Evolutionary conservation across 2,113 vertebrate species (phyloP).

Genomic region (Pungitius pungitius): DNA sequence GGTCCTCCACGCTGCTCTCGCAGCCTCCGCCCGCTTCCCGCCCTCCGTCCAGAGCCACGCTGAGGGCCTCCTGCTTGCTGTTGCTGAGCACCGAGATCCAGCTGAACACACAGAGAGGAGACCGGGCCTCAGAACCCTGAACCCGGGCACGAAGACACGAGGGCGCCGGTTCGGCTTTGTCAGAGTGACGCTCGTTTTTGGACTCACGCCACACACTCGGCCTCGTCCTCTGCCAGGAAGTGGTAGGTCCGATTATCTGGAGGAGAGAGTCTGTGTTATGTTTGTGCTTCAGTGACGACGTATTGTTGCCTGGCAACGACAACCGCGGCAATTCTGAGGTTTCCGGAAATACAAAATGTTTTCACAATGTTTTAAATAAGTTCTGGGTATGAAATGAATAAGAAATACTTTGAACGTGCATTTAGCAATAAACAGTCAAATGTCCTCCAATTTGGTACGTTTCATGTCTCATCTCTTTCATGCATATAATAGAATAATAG

Average conservation of each 20-base stretch:
- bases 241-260: slow-evolving; percentile 74
- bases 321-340: not conserved
- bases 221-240: slow-evolving; percentile 73
- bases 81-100: slow-evolving; percentile 75
- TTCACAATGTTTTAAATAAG: too few relatives aligned
- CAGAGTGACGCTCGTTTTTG: not conserved
- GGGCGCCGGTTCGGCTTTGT: too few relatives aligned
- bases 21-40: slow-evolving; percentile 20
- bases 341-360: not conserved
- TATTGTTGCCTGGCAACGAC: too few relatives aligned
- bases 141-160: too few relatives aligned
- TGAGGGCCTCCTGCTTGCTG: slow-evolving; percentile 74
- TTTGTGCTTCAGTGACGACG: too few relatives aligned
- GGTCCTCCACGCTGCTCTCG: slow-evolving; percentile 68
- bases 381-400: too few relatives aligned
- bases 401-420: too few relatives aligned
- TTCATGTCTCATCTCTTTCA: not conserved
- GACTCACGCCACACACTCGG: slow-evolving; percentile 73
- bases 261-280: not conserved
- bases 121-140: not conserved
- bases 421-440: too few relatives aligned
- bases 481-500: too few relatives aligned
- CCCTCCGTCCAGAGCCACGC: slow-evolving; percentile 58
- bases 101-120: slow-evolving; percentile 39
- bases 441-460: not conserved